These are phyloP conservation scores for Sebastolobus altivelis DNA, from an alignment of 2,797 vertebrate species.

Conservation along the genomic window DNA sequence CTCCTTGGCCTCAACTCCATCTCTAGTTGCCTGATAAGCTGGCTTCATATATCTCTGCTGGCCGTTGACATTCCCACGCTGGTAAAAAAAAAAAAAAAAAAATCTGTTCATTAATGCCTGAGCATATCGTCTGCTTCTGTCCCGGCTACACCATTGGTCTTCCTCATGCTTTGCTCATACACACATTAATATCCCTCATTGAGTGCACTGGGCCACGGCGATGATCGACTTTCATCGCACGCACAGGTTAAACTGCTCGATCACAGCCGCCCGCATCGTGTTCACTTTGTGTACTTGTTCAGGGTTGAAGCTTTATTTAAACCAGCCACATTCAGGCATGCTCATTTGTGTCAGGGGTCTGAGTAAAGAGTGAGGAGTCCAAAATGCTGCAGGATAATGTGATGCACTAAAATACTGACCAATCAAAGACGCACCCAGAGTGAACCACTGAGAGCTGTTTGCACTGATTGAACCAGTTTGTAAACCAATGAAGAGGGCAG, in stretches of 20 bases:
- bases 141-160: conserved; percentile 56
- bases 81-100: conserved; percentile 30
- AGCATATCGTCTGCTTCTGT: conserved; percentile 76
- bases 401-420: conserved; percentile 42
- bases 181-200: conserved; percentile 69
- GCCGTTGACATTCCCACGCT: conserved; percentile 64
- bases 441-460: conserved; percentile 27
- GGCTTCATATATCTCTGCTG: conserved; percentile 74
- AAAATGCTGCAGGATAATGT: conserved; percentile 30
- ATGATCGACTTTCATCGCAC: conserved; percentile 29
- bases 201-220: conserved; percentile 46
- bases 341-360: conserved; percentile 65
- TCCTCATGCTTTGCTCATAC: conserved; percentile 75
- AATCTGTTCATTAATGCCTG: conserved; percentile 57
- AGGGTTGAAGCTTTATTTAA: conserved; percentile 54
- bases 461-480: conserved; percentile 41
- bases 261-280: conserved; percentile 58
- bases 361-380: conserved; percentile 37
- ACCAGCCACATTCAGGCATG: conserved; percentile 35
- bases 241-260: conserved; percentile 46
- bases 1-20: conserved; percentile 85
- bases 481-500: not conserved
- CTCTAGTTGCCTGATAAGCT: conserved; percentile 77
- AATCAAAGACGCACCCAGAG: conserved; percentile 22
- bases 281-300: conserved; percentile 49